phyloP scores from a whole-genome alignment of 1,140 invertebrate genomes.

The Diabrotica undecimpunctata region DNA sequence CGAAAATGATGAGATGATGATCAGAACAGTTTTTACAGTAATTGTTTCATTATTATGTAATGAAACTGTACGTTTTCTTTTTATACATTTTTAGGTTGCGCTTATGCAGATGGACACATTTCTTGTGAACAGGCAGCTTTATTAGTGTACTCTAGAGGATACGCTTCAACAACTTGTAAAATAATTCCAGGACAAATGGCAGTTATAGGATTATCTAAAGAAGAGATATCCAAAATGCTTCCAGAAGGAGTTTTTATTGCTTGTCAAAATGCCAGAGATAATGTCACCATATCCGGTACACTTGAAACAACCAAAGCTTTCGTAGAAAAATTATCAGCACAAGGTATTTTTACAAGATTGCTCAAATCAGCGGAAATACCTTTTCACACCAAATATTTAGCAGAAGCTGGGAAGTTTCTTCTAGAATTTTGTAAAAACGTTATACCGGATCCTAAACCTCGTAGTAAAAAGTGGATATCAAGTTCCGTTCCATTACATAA shows the following conservation, averaged over 20 bases:
- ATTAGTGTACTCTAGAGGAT: conserved; percentile 78
- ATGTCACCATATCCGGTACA: conserved; percentile 81
- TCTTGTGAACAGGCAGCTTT: conserved; percentile 78
- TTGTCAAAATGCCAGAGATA: conserved; percentile 79
- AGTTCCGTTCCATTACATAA: conserved; percentile 74
- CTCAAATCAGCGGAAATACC: conserved; percentile 77
- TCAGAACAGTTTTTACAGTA: no score
- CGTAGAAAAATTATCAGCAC: conserved; percentile 61
- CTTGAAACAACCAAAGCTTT: conserved; percentile 63
- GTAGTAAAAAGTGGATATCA: conserved; percentile 79
- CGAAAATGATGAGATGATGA: no score
- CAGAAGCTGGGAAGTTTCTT: conserved; percentile 68
- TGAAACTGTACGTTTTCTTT: background rate
- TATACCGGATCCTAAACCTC: conserved; percentile 62
- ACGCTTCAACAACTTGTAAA: conserved; percentile 74
- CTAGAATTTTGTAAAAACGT: conserved; percentile 66
- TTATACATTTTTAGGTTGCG: conserved; percentile 59
- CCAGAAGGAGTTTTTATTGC: conserved; percentile 71
- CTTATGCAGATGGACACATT: conserved; percentile 81
- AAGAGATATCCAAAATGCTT: conserved; percentile 53
- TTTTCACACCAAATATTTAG: conserved; percentile 78
- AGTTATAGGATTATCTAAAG: conserved; percentile 58
- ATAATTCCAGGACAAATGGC: conserved; percentile 79
- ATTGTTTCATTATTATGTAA: no score
- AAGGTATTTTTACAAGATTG: conserved; percentile 76